These are phyloP conservation scores for Saguinus midas DNA, from an alignment of 2,113 vertebrate species.

Conservation along the genomic window DNA sequence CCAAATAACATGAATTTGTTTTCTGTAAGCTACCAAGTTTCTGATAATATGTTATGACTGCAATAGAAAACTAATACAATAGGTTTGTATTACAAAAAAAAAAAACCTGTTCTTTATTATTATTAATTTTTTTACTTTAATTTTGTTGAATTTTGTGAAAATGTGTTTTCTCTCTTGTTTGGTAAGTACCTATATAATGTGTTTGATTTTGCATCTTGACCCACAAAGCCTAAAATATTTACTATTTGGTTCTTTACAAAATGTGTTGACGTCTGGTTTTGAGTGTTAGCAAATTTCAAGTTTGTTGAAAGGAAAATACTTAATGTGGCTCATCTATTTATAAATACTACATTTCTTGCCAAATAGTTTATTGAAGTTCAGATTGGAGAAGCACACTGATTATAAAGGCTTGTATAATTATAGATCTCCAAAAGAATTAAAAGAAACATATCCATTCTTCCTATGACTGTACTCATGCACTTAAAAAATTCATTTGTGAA, in stretches of 20 bases:
- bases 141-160: background rate
- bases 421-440: background rate
- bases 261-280: background rate
- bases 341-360: background rate
- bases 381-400: background rate
- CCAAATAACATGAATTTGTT: background rate
- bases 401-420: background rate
- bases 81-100: background rate
- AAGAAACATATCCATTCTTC: background rate
- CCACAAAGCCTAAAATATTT: constrained; percentile 27
- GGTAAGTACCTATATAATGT: background rate
- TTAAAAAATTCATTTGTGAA: background rate
- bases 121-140: background rate
- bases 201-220: background rate
- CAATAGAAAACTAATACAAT: background rate
- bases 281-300: background rate
- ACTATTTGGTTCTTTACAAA: background rate
- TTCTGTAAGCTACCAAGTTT: background rate
- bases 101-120: background rate
- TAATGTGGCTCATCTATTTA: background rate
- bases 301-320: constrained; percentile 16
- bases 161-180: background rate
- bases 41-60: background rate
- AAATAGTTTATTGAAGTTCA: background rate
- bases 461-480: background rate